Base-by-base conservation (phyloP, 2,797 vertebrate genomes). In the Catostomus latipinnis region DNA sequence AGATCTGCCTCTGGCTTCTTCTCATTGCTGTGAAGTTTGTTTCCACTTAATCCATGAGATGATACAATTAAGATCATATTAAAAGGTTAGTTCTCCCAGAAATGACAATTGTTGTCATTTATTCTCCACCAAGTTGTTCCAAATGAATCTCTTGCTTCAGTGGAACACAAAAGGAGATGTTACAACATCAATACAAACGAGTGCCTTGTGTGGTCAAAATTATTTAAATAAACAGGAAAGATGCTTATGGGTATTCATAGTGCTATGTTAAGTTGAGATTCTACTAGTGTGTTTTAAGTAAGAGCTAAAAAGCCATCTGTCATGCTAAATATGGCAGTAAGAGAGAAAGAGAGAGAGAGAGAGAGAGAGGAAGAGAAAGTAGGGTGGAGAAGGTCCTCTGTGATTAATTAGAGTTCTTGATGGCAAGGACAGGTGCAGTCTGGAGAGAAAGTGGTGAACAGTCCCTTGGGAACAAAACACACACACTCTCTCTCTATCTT, bases 341-440 rank as follows among this genome's bases (percentile, higher is more conserved):
- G 54, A 22, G 22, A 22, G 22, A 62, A 34, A 6, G n/a, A 53
- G 65, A 77, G 75, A 56, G 9, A 50, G 60, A 75, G 52, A 75
- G 34, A 56, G 18, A 49, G 54, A 9, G 66, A n/a, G 53, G 56
- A 18, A 60, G 57, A 72, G 57, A 80, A 67, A 66, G 52, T 77
- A 74, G 54, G 74, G 65, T n/a, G 49, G 62, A 72, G 74, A 76
- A 50, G 74, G 74, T 76, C 80, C 80, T 77, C 74, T 71, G 74
- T 77, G 80, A 76, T 81, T 81, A 71, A 76, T 81, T 81, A 76
- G 73, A 53, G 69, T 60, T 73, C 74, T 52, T 77, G 61, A 82
- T 72, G 80, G 68, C 68, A 77, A 67, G 52, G 74, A 76, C 80
- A 81, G 80, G 80, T 76, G 80, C 80, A 71, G 74, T 71, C 68